Evolutionary conservation across 2,797 vertebrate genomes (phyloP).

Genomic region (Betta splendens): DNA sequence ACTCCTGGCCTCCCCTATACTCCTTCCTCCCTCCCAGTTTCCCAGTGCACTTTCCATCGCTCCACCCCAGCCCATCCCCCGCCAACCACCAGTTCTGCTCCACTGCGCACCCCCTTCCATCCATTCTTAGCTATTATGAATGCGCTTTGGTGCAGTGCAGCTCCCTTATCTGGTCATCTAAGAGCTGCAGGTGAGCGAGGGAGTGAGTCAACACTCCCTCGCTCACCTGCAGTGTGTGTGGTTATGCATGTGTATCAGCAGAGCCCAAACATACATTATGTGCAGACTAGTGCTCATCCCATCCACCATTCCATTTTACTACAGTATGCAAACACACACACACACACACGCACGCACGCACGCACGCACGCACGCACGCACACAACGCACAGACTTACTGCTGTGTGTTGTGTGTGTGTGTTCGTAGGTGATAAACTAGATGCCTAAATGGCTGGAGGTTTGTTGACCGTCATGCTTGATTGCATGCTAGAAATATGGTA

Average conservation of each 20-base stretch:
- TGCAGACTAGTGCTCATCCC: conserved; percentile 13
- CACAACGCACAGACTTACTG: too few relatives aligned
- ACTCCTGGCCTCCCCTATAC: background rate
- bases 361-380: too few relatives aligned
- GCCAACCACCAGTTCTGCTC: background rate
- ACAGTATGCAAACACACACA: background rate
- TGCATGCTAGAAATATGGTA: too few relatives aligned
- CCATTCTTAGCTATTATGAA: conserved; percentile 63
- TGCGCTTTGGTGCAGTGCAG: conserved; percentile 49
- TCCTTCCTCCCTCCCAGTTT: background rate
- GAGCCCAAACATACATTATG: background rate
- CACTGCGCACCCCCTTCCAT: conserved; percentile 4
- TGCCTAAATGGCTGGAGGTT: too few relatives aligned
- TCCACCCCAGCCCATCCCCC: background rate
- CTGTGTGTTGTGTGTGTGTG: conserved; percentile 10
- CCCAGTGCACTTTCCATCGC: conserved; percentile 4
- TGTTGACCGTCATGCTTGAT: too few relatives aligned
- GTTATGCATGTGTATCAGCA: background rate
- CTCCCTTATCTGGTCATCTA: conserved; percentile 61
- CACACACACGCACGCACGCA: too few relatives aligned
- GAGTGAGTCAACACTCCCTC: too few relatives aligned
- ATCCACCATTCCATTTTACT: conserved; percentile 9
- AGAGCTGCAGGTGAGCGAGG: conserved; percentile 39
- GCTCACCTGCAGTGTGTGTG: too few relatives aligned
- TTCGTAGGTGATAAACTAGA: background rate